Percentiles rank a stretch among this genome's conserved stretches.
These are phyloP conservation scores for Drosophila cognata DNA, from an alignment of 2,888 invertebrate genomes.

Conservation along the genomic window DNA sequence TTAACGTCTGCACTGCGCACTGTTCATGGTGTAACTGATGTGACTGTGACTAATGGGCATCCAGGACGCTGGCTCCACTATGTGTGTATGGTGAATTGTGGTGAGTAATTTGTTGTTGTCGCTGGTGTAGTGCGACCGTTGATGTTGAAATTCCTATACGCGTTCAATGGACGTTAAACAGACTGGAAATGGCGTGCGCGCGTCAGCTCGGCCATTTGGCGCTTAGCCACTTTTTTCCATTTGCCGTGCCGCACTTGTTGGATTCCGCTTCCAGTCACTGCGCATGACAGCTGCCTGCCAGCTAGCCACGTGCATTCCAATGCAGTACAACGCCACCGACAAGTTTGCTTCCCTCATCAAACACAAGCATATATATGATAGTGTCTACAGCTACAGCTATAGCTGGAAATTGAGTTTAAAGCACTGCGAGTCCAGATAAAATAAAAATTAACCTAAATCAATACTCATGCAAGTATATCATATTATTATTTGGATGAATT, in stretches of 20 bases:
- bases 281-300: conserved; percentile 68
- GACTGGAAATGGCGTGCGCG: conserved; percentile 47
- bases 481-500: conserved; percentile 3
- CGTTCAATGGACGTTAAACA: conserved; percentile 13
- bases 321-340: conserved; percentile 13
- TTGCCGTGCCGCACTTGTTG: conserved; percentile 81
- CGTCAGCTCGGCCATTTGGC: conserved; percentile 24
- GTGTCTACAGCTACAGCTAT: neutral
- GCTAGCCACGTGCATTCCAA: conserved; percentile 62
- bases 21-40: conserved; percentile 67
- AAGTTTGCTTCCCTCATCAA: neutral
- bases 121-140: neutral
- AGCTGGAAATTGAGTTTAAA: conserved; percentile 46
- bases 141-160: conserved; percentile 58
- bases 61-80: conserved; percentile 46
- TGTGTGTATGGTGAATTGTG: conserved; percentile 31
- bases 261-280: conserved; percentile 58
- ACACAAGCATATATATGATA: neutral
- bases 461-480: neutral
- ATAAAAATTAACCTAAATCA: conserved; percentile 27
- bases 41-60: conserved; percentile 49
- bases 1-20: conserved; percentile 56
- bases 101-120: neutral
- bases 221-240: conserved; percentile 27
- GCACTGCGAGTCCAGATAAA: conserved; percentile 23